Evolutionary conservation across 1,140 invertebrate genomes (phyloP).

Genomic region (Cheumatopsyche charites): DNA sequence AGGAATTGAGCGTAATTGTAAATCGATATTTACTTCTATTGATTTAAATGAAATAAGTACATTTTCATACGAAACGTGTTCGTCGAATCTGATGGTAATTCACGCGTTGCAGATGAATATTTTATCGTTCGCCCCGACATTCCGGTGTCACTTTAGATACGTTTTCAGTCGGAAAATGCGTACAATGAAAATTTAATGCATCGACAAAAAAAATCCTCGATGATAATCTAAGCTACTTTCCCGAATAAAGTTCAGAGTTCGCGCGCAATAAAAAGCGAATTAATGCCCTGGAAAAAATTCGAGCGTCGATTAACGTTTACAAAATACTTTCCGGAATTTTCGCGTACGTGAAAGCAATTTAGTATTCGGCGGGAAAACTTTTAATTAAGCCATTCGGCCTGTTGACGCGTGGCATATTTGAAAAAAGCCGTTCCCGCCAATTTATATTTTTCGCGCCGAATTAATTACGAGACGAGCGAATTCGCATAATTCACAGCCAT

Average conservation of each 20-base stretch:
- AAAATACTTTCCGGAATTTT: too few relatives aligned
- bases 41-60: too few relatives aligned
- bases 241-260: not conserved
- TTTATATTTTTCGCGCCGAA: not conserved
- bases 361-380: not conserved
- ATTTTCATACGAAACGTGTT: not conserved
- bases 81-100: not conserved
- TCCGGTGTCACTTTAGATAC: too few relatives aligned
- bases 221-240: not conserved
- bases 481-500: not conserved
- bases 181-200: not conserved
- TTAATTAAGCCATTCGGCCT: conserved; percentile 11
- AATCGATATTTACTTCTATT: too few relatives aligned
- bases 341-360: too few relatives aligned
- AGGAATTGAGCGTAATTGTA: too few relatives aligned
- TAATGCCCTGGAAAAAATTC: not conserved
- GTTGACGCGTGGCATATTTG: not conserved
- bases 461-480: conserved; percentile 2
- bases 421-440: not conserved
- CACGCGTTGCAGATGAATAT: not conserved
- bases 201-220: not conserved
- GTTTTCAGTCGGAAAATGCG: too few relatives aligned
- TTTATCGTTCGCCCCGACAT: not conserved
- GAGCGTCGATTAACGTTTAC: too few relatives aligned
- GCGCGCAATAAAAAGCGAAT: not conserved